A percentile compares a stretch with the other conserved stretches of the same genome.
Conservation (phyloP, 2,797 vertebrate species). For the Cygnus olor region DNA sequence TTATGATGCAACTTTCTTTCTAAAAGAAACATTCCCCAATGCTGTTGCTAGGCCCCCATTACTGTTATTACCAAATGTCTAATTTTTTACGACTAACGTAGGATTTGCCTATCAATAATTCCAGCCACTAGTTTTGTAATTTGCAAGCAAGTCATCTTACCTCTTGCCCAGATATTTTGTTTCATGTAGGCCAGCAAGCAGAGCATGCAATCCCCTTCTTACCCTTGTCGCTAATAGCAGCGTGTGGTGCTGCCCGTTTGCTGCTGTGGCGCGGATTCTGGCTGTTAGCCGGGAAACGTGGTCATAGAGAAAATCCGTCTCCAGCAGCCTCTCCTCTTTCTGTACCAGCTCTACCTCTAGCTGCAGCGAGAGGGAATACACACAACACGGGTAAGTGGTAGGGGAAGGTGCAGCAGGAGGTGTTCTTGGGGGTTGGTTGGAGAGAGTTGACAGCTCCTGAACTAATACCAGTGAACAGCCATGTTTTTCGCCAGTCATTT, state of each 20-base stretch:
- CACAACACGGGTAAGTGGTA: not conserved
- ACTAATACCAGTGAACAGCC: not conserved
- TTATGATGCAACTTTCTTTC: not conserved
- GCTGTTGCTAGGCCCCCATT: not conserved
- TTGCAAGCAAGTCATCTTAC: not conserved
- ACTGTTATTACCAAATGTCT: not conserved
- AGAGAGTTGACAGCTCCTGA: not conserved
- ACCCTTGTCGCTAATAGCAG: slow-evolving; percentile 88
- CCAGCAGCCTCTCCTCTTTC: slow-evolving; percentile 86
- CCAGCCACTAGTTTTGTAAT: slow-evolving; percentile 1
- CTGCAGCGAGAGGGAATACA: slow-evolving; percentile 68
- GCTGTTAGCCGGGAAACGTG: slow-evolving; percentile 83
- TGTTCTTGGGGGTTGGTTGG: not conserved
- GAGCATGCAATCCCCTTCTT: not conserved
- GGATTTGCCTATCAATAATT: not conserved
- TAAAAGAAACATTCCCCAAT: not conserved
- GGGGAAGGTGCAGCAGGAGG: not conserved
- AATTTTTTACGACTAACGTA: not conserved
- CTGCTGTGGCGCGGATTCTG: slow-evolving; percentile 72
- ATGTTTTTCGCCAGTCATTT: not conserved
- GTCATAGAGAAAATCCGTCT: slow-evolving; percentile 86
- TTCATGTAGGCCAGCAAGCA: not conserved
- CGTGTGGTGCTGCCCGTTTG: slow-evolving; percentile 79
- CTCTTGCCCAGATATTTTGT: not conserved
- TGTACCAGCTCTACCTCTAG: slow-evolving; percentile 84